Percentiles rank a stretch among this genome's conserved stretches.
Conservation (phyloP, 2,797 vertebrate genomes). For the Amniataba percoides region DNA sequence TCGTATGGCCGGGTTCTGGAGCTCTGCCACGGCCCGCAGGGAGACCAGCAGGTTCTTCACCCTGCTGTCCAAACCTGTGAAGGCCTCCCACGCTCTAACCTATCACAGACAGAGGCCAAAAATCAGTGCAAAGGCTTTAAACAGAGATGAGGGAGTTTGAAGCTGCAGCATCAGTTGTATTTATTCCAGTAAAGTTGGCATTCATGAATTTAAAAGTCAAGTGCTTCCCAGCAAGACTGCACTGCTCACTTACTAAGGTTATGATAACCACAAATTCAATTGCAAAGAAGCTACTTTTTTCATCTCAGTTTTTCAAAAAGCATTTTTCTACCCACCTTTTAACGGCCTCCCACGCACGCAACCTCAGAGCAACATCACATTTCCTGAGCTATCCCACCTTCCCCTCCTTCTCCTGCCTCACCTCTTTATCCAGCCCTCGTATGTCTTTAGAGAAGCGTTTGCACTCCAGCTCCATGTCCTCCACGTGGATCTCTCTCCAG, state of each 20-base stretch:
- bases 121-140: conserved; percentile 9
- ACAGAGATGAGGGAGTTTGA: background rate
- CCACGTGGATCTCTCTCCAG: conserved; percentile 92
- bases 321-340: background rate
- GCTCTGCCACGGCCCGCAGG: conserved; percentile 91
- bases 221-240: background rate
- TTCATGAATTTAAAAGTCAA: background rate
- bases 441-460: conserved; percentile 91
- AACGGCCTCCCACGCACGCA: background rate
- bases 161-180: background rate
- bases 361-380: background rate
- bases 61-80: conserved; percentile 88
- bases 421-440: conserved; percentile 91
- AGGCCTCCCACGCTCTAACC: conserved; percentile 91
- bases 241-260: background rate
- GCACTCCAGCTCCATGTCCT: conserved; percentile 94
- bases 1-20: conserved; percentile 93
- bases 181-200: conserved; percentile 12
- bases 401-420: conserved; percentile 49
- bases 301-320: background rate
- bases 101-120: conserved; percentile 44
- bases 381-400: too few relatives aligned
- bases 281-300: background rate
- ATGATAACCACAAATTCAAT: background rate
- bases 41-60: conserved; percentile 92